phyloP scores from a whole-genome alignment of 2,888 invertebrate genomes.

The Nyleta sp. region DNA sequence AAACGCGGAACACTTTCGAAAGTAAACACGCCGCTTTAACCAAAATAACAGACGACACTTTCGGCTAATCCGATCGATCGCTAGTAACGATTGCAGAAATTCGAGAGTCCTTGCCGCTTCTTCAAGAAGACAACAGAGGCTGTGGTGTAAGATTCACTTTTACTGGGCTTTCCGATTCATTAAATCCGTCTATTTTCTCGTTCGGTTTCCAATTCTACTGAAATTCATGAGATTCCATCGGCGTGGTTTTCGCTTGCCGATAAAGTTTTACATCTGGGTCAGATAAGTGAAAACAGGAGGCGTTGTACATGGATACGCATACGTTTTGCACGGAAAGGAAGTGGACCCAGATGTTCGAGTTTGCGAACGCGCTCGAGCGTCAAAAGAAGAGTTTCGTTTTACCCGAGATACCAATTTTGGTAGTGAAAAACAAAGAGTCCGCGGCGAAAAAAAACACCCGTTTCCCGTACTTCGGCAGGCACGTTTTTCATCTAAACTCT shows the following conservation, averaged over 20 bases:
- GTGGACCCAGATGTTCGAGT: constrained; percentile 71
- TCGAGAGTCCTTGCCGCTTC: too few relatives aligned
- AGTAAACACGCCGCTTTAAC: constrained; percentile 5
- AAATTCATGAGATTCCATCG: constrained; percentile 60
- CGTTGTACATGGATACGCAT: constrained; percentile 71
- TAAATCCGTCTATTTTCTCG: constrained; percentile 47
- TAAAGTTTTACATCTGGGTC: constrained; percentile 77
- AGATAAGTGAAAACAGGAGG: constrained; percentile 80
- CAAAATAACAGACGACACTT: background rate
- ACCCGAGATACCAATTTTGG: constrained; percentile 67
- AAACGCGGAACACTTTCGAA: constrained; percentile 22
- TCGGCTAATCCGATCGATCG: too few relatives aligned
- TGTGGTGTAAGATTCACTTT: constrained; percentile 55
- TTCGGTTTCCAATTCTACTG: constrained; percentile 42
- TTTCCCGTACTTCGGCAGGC: constrained; percentile 7
- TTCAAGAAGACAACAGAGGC: background rate
- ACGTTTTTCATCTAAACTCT: constrained; percentile 18
- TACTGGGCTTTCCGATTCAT: constrained; percentile 27
- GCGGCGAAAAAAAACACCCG: constrained; percentile 1
- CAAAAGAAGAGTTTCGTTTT: constrained; percentile 61
- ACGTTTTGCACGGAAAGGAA: constrained; percentile 68
- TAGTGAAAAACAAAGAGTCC: constrained; percentile 31
- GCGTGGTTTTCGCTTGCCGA: constrained; percentile 58
- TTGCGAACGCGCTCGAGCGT: constrained; percentile 71
- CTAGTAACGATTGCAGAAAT: too few relatives aligned